phyloP scores from a whole-genome alignment of 1,140 invertebrate genomes.

The Conus ventricosus region DNA sequence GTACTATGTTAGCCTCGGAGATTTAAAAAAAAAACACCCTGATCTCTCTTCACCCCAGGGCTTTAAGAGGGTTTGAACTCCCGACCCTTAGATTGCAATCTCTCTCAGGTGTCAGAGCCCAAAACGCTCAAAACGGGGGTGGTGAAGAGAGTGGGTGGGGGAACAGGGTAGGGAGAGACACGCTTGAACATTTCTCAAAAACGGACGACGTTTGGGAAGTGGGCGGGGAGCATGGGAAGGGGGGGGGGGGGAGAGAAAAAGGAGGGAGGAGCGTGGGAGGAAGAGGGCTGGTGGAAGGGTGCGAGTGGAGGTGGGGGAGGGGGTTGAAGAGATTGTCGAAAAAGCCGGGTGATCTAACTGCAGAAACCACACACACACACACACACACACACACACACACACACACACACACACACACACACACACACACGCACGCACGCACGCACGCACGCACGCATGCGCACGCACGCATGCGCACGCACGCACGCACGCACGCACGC shows the following conservation, averaged over 20 bases:
- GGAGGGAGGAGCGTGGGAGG: not conserved
- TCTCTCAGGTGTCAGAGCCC: not conserved
- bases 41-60: not conserved
- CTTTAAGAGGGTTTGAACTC: no score
- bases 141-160: no score
- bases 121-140: not conserved
- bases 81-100: no score
- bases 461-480: not conserved
- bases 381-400: not conserved
- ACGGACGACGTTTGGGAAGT: no score
- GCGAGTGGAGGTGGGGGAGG: not conserved
- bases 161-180: no score
- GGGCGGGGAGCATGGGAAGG: not conserved
- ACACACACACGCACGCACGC: not conserved
- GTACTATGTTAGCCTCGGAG: not conserved
- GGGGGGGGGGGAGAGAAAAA: constrained; percentile 15
- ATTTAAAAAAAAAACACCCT: not conserved
- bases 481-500: not conserved
- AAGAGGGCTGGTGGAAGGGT: no score
- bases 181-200: no score
- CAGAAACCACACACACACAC: not conserved
- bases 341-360: not conserved
- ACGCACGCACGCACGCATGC: not conserved
- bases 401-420: not conserved
- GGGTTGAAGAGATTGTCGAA: not conserved